Conservation (phyloP, 2,113 vertebrate species). For the Lamprotornis superbus region DNA sequence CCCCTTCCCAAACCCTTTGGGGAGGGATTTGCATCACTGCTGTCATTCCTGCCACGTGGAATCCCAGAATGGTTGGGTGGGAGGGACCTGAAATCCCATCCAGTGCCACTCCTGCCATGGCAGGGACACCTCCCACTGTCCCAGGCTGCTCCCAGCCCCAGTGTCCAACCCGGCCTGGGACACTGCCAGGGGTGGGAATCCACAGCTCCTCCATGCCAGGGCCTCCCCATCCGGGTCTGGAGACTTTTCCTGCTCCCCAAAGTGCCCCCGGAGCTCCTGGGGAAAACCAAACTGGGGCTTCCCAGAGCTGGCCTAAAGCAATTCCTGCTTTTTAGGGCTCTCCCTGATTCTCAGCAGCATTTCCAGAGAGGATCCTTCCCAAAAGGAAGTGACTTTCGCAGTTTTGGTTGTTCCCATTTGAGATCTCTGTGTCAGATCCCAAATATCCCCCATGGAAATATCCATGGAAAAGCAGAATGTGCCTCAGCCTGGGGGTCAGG, state of each 20-base stretch:
- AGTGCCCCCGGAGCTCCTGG: accelerated
- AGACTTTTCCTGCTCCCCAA: background rate
- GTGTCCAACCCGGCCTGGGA: background rate
- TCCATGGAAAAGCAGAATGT: background rate
- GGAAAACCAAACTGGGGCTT: background rate
- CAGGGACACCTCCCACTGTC: background rate
- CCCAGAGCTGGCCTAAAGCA: background rate
- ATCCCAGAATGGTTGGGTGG: background rate
- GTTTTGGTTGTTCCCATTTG: background rate
- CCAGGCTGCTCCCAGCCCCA: background rate
- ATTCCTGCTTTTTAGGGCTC: background rate
- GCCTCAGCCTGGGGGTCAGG: background rate
- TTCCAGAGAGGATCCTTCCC: background rate
- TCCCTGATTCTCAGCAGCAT: background rate
- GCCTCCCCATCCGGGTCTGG: background rate
- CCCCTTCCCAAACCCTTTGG: background rate
- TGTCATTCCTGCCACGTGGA: background rate
- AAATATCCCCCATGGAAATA: background rate
- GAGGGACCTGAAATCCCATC: background rate
- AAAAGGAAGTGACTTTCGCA: background rate
- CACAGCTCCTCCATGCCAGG: background rate
- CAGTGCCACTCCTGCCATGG: background rate
- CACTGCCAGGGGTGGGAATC: too few relatives aligned
- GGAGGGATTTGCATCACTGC: background rate
- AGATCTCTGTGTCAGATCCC: background rate